Conservation (phyloP, 2,888 invertebrate genomes). For the Elysia crispata region DNA sequence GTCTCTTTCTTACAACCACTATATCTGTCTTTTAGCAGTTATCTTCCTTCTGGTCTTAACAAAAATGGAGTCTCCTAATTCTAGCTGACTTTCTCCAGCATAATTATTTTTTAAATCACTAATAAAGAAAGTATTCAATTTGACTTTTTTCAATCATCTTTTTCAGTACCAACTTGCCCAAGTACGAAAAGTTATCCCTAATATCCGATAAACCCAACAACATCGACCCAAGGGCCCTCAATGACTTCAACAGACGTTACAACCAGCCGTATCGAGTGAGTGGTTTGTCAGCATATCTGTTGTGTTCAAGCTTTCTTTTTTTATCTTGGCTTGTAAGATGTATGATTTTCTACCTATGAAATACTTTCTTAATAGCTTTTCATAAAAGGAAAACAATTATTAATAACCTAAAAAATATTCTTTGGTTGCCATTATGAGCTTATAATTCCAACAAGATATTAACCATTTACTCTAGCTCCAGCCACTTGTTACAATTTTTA, state of each 20-base stretch:
- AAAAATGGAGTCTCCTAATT: too few species aligned
- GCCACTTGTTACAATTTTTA: too few species aligned
- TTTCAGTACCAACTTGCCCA: slow-evolving; percentile 33
- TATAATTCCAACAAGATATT: too few species aligned
- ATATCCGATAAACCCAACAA: slow-evolving; percentile 66
- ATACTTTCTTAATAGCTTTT: background rate
- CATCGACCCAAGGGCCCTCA: slow-evolving; percentile 60
- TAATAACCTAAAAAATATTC: too few species aligned
- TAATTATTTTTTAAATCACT: too few species aligned
- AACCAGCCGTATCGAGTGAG: slow-evolving; percentile 50
- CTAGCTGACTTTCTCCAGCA: too few species aligned
- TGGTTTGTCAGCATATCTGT: too few species aligned
- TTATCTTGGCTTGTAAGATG: background rate
- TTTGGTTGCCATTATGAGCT: too few species aligned
- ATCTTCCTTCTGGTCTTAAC: too few species aligned
- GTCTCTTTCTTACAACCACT: background rate
- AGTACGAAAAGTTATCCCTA: slow-evolving; percentile 53
- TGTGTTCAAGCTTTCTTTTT: background rate
- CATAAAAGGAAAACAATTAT: background rate
- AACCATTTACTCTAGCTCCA: too few species aligned
- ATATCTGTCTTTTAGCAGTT: too few species aligned
- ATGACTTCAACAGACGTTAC: slow-evolving; percentile 51
- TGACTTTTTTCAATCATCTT: background rate
- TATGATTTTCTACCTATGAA: too few species aligned
- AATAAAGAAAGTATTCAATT: background rate